A percentile compares a stretch with the other conserved stretches of the same genome.
Evolutionary conservation across 2,888 invertebrate species (phyloP).

Genomic region (Eristalis intricaria): DNA sequence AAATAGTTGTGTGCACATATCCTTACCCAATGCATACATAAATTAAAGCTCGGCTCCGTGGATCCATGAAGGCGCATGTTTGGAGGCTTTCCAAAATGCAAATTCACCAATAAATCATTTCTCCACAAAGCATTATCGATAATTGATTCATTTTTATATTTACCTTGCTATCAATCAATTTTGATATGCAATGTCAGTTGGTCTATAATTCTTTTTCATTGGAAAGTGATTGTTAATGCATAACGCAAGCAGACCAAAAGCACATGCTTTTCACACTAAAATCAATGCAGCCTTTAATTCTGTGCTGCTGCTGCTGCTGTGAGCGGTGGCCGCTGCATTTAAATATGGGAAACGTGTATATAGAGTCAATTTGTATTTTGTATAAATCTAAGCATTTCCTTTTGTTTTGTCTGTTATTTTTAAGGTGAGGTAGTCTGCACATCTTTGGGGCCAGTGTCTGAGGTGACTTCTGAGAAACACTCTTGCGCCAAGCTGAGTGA

Average conservation of each 20-base stretch:
- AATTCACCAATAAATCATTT: conserved; percentile 47
- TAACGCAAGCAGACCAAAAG: not conserved
- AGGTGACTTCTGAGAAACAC: not conserved
- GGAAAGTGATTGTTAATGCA: conserved; percentile 23
- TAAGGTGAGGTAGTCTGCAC: not conserved
- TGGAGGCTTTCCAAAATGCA: conserved; percentile 65
- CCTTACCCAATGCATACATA: not conserved
- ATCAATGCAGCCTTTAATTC: not conserved
- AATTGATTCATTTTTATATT: conserved; percentile 56
- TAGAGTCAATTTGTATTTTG: not conserved
- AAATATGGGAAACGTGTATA: not conserved
- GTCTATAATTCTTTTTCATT: conserved; percentile 20
- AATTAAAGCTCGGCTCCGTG: not conserved
- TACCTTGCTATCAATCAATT: conserved; percentile 62
- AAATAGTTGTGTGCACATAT: not conserved
- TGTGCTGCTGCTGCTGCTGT: not conserved
- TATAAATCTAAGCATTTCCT: not conserved
- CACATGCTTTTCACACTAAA: conserved; percentile 2
- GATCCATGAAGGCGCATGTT: conserved; percentile 11
- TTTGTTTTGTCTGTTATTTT: not conserved
- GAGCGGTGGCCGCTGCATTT: not conserved
- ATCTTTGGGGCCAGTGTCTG: not conserved
- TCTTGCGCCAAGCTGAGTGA: no score
- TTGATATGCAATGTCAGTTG: conserved; percentile 48
- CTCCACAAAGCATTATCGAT: conserved; percentile 38